These are phyloP conservation scores for Rhopilema esculentum DNA, from an alignment of 30 jellyfish, hydroid and myxozoan species.

Conservation along the genomic window DNA sequence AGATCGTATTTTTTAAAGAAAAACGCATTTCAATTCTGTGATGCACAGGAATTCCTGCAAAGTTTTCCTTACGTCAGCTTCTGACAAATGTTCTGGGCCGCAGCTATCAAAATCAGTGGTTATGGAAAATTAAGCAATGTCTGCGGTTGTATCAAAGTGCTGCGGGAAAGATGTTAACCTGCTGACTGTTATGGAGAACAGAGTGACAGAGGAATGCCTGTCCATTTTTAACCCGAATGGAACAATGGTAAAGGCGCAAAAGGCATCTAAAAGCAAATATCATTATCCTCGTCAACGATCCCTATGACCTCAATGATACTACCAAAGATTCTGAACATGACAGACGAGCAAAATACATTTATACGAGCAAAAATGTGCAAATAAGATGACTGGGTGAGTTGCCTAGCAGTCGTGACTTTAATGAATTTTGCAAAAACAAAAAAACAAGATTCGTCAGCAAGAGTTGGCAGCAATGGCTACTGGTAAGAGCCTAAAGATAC, in stretches of 20 bases:
- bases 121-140: conserved; percentile 59
- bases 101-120: conserved; percentile 53
- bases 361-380: conserved; percentile 35
- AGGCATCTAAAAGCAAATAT: conserved; percentile 41
- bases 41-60: too few relatives aligned
- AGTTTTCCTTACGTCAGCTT: conserved; percentile 37
- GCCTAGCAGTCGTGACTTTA: too few relatives aligned
- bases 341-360: conserved; percentile 36
- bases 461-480: too few relatives aligned
- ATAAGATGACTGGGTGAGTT: too few relatives aligned
- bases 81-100: conserved; percentile 43
- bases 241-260: conserved; percentile 51
- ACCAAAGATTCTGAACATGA: conserved; percentile 27
- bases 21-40: too few relatives aligned
- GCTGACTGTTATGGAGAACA: conserved; percentile 59
- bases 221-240: conserved; percentile 49
- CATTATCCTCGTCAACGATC: conserved; percentile 58
- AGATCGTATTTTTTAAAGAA: too few relatives aligned
- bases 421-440: too few relatives aligned
- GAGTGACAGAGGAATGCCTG: conserved; percentile 61
- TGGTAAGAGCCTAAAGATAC: too few relatives aligned
- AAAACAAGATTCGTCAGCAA: too few relatives aligned
- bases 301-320: conserved; percentile 38
- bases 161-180: conserved; percentile 50
- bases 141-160: conserved; percentile 55